These are phyloP conservation scores for Apogon hyalosoma DNA, from an alignment of 2,797 vertebrate species.

Conservation along the genomic window DNA sequence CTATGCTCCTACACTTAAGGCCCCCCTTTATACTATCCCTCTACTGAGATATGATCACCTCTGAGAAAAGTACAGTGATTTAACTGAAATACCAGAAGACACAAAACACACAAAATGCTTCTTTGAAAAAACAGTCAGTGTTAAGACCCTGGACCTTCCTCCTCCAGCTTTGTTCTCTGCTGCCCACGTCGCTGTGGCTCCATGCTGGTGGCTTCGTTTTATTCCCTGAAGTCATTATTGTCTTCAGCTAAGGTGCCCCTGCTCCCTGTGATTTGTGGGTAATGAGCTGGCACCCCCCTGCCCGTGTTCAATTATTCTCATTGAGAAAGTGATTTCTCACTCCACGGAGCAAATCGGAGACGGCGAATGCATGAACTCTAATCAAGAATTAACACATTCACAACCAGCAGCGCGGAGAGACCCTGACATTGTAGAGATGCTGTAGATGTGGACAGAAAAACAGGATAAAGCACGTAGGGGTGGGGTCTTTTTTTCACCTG, in stretches of 20 bases:
- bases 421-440: conserved; percentile 31
- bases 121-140: conserved; percentile 1
- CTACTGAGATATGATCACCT: background rate
- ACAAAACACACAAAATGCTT: conserved; percentile 17
- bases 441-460: conserved; percentile 7
- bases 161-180: conserved; percentile 50
- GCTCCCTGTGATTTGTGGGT: conserved; percentile 83
- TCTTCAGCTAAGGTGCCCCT: conserved; percentile 80
- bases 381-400: conserved; percentile 84
- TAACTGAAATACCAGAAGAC: conserved; percentile 15
- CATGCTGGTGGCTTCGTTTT: conserved; percentile 55
- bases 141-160: conserved; percentile 23
- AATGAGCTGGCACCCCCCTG: conserved; percentile 85
- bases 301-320: conserved; percentile 87
- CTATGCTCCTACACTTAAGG: background rate
- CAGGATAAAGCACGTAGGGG: background rate
- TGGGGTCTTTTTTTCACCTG: background rate
- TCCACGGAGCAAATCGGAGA: conserved; percentile 81
- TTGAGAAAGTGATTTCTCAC: conserved; percentile 88
- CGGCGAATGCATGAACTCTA: conserved; percentile 78
- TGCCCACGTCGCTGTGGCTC: conserved; percentile 56
- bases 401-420: conserved; percentile 58
- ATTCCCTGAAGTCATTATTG: conserved; percentile 86
- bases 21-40: background rate
- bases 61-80: conserved; percentile 25